Evolutionary conservation across 2,888 invertebrate species (phyloP).

Genomic region (Keiferia lycopersicella): DNA sequence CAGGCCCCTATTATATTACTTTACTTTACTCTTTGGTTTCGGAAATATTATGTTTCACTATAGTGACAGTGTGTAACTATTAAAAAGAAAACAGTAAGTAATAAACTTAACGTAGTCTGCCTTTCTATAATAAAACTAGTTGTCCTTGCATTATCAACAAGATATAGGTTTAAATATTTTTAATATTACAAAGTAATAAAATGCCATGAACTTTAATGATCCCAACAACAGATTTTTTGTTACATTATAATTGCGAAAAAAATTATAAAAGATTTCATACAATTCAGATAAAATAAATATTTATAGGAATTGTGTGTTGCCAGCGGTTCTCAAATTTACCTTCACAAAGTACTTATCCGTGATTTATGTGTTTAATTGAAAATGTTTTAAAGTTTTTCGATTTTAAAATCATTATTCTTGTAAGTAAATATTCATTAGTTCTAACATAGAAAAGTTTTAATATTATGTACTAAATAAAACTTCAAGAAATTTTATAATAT

Average conservation of each 20-base stretch:
- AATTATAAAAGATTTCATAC: not conserved
- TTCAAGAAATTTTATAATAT: too few species aligned
- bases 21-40: too few species aligned
- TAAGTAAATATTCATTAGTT: too few species aligned
- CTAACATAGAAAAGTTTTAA: too few species aligned
- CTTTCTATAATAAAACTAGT: not conserved
- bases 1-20: too few species aligned
- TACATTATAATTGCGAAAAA: constrained; percentile 4
- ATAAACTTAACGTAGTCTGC: not conserved
- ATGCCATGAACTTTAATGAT: constrained; percentile 9
- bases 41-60: too few species aligned
- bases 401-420: too few species aligned
- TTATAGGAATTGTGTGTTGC: not conserved
- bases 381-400: too few species aligned
- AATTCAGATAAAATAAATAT: not conserved
- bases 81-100: not conserved
- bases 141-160: constrained; percentile 4
- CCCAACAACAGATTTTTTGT: not conserved
- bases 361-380: too few species aligned
- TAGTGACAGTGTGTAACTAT: too few species aligned
- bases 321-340: not conserved
- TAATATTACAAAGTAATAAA: constrained; percentile 7
- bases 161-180: not conserved
- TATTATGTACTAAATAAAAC: too few species aligned
- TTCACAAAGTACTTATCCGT: too few species aligned